These are phyloP conservation scores for Artibeus jamaicensis DNA, from an alignment of 2,797 vertebrate species.

Conservation along the genomic window DNA sequence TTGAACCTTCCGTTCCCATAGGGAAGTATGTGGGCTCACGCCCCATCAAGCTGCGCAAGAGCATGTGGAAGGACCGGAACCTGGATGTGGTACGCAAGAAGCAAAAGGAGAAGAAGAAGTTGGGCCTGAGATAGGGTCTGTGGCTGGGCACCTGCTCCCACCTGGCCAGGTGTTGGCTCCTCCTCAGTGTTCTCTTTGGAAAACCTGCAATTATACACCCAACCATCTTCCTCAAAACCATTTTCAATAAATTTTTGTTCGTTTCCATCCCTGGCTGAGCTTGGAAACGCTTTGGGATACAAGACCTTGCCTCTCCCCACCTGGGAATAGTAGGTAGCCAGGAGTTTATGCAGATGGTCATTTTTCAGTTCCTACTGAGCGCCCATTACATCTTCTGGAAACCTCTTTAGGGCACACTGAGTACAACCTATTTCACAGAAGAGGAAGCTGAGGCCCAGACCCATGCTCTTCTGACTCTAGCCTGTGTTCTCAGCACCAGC, in stretches of 20 bases:
- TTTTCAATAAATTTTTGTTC: slow-evolving; percentile 74
- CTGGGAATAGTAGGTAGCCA: background rate
- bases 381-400: background rate
- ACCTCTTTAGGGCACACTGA: background rate
- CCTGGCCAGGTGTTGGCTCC: slow-evolving; percentile 2
- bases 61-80: slow-evolving; percentile 95
- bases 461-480: background rate
- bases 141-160: background rate
- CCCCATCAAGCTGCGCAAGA: slow-evolving; percentile 94
- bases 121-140: slow-evolving; percentile 89
- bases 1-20: slow-evolving; percentile 59
- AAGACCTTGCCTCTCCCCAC: background rate
- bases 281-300: background rate
- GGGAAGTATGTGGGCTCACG: slow-evolving; percentile 95
- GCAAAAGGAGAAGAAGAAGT: slow-evolving; percentile 94
- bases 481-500: background rate
- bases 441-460: background rate
- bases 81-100: slow-evolving; percentile 94
- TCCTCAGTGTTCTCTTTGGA: background rate
- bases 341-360: background rate
- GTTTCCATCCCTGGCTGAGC: slow-evolving; percentile 63
- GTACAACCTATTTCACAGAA: background rate
- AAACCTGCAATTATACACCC: background rate
- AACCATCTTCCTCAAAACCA: slow-evolving; percentile 14
- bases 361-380: background rate